Evolutionary conservation across 2,797 vertebrate genomes (phyloP), one percentile per base, ranked within the genome.

Genomic region (Melanotaenia trifasciata): DNA sequence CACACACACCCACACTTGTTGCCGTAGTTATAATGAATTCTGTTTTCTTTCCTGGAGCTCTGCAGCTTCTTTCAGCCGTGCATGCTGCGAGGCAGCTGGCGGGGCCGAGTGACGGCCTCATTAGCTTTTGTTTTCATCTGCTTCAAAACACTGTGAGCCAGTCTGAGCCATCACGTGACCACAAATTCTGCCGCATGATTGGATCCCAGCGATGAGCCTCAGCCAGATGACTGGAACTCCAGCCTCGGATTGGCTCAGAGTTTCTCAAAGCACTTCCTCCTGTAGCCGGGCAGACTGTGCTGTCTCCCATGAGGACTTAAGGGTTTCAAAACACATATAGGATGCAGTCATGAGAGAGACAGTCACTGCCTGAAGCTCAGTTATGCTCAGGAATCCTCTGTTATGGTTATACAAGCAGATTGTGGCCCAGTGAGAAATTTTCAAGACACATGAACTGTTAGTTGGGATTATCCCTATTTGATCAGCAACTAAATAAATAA

Each of bases 221-320:
- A 16, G 51, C 67, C 91, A 92, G 87, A 88, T 92, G 92, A 92
- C 76, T 54, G 2, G 63, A 71, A 68, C 7, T 69, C 5, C 16
- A 53, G 75, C 30, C n/a, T 87, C 70, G 75, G 81, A 95, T 93
- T 94, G 89, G 93, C 26, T 70, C 72, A 69, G 85, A 79, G 84
- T 66, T 74, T 72, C 54, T 84, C 12, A 78, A 64, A 89, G 88
- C 90, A 73, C 90, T 90, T 91, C 90, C 84, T 91, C 85, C 83
- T 92, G 94, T 94, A 93, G 89, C 93, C 82, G 73, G 94, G 94
- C 94, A 95, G 93, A 94, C 85, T 78, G 74, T 65, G 69, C 43
- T 64, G 67, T 74, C 77, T 89, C 87, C 74, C 70, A 47, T 5
- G 76, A 83, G 86, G 62, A 64, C 43, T 11, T 30, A 72, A 12